Evolutionary conservation across 2,113 vertebrate species (phyloP).

Genomic region (Lycaon pictus): DNA sequence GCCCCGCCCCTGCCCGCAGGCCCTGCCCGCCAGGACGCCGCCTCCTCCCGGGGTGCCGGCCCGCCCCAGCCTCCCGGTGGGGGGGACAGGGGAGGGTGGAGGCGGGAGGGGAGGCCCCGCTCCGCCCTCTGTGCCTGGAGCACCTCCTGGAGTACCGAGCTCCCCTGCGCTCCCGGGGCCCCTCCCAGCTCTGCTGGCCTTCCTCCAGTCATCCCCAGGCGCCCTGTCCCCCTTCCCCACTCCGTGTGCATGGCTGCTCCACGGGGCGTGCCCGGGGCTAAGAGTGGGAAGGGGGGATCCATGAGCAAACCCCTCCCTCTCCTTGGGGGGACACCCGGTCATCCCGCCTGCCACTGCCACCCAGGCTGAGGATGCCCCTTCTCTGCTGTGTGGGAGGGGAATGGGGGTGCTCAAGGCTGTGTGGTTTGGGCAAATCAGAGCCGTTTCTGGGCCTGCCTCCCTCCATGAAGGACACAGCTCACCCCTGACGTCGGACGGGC

Average conservation of each 20-base stretch:
- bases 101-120: neutral
- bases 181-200: neutral
- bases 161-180: neutral
- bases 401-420: neutral
- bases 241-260: fast-evolving
- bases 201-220: neutral
- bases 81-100: neutral
- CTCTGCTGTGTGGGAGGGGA: neutral
- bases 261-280: neutral
- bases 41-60: slow-evolving; percentile 73
- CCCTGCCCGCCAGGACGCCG: slow-evolving; percentile 78
- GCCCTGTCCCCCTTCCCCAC: neutral
- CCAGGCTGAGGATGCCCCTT: neutral
- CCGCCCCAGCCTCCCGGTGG: slow-evolving; percentile 41
- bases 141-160: neutral
- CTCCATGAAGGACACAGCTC: slow-evolving; percentile 39
- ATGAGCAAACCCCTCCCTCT: neutral
- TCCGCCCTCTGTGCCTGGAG: slow-evolving; percentile 49
- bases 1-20: slow-evolving; percentile 76
- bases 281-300: neutral
- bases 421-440: slow-evolving; percentile 48
- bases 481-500: slow-evolving; percentile 20
- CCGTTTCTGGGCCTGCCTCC: slow-evolving; percentile 45
- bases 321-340: neutral
- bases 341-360: neutral